Conservation (phyloP, 2,888 invertebrate genomes). For the Synergus umbraculus region DNA sequence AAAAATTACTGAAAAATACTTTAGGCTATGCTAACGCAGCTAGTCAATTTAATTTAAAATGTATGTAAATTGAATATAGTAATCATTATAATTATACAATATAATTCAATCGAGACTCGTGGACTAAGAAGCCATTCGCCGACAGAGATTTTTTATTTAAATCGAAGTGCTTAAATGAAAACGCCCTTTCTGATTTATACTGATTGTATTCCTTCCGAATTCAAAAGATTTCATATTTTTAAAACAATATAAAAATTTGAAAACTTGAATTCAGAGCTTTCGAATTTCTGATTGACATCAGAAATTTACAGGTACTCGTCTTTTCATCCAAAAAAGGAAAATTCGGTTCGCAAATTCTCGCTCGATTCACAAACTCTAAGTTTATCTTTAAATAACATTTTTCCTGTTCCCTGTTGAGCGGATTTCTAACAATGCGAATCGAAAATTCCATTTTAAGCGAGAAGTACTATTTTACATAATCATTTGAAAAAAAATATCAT, state of each 20-base stretch:
- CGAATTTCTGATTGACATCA: neutral
- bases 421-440: conserved; percentile 17
- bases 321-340: neutral
- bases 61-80: neutral
- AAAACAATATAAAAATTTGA: neutral
- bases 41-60: conserved; percentile 4
- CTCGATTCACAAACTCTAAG: conserved; percentile 19
- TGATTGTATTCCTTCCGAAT: neutral
- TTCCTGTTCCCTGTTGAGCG: conserved; percentile 33
- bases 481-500: conserved; percentile 5
- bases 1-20: conserved; percentile 39
- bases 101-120: conserved; percentile 27
- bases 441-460: neutral
- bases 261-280: neutral
- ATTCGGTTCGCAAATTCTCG: conserved; percentile 10
- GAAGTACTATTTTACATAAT: conserved; percentile 8
- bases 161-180: neutral
- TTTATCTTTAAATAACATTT: conserved; percentile 8
- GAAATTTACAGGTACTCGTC: neutral
- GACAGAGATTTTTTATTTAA: conserved; percentile 16
- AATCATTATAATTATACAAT: conserved; percentile 1
- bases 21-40: conserved; percentile 35
- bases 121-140: conserved; percentile 18
- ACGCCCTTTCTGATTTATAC: neutral
- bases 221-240: too few relatives aligned